Base-by-base conservation (phyloP, 1,140 invertebrate species). In the Sycophila sp. region DNA sequence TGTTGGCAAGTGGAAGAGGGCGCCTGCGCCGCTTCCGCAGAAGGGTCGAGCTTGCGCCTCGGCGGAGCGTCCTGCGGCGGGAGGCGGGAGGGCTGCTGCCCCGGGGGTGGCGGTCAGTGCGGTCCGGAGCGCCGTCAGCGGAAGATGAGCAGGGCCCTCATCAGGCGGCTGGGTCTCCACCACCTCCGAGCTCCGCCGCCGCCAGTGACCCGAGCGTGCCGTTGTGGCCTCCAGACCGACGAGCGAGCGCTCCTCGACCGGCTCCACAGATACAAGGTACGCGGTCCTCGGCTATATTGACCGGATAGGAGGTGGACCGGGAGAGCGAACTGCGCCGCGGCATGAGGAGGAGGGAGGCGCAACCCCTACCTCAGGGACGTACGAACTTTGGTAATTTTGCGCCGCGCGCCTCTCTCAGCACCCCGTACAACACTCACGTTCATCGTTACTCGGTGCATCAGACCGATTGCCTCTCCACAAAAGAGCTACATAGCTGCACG, bases 161-260 rank as follows among this genome's bases (percentile, higher is more conserved):
- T n/a, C 42, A 10, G 7, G 11, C 22, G n/a, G 32, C 32, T 69
- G 75, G 77, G 36, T 11, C 30, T 47, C 13, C 13, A 47, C 4
- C 22, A 22, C 80, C 82, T 80, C 80, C 77, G 80, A n/a, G 74
- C 26, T 38, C 15, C 19, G 11, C 38, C 40, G 8, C 30, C 15
- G 19, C n/a, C 47, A 51, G 22, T 28, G 19, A 10, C 8, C 15
- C 32, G 0, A 5, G 62, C 8, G 0, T 13, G 1, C 17, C 34
- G 24, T 32, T 8, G 2, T 32, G 26, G 10, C 19, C 15, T 3
- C 38, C 15, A n/a, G 13, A 11, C 40, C 40, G 0, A 40, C 2
- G 19, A 47, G n/a, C n/a, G 42, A 53, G 42, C 10, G 17, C 1
- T 58, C 0, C 28, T 58, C 19, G 53, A 67, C 7, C 28, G 38